Base-by-base conservation (phyloP, 2,113 vertebrate genomes). In the Ranitomeya variabilis region DNA sequence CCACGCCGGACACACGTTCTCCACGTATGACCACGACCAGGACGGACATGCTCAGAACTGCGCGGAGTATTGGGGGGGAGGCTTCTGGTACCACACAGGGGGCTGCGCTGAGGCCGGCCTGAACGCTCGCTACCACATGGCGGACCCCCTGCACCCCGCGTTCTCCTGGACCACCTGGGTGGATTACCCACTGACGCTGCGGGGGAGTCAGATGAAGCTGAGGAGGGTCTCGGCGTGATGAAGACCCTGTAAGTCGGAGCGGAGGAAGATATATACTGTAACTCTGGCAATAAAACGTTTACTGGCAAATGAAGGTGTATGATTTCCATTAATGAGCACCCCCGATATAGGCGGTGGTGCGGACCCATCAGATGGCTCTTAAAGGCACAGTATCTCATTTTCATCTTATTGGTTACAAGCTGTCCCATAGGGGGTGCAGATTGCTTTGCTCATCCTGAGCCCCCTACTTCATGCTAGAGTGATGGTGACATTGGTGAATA, bases 171-270 rank as follows among this genome's bases (percentile, higher is more conserved):
- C 14, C 2, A 77, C 55, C 2, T 62, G 69, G 71, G 69, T 64
- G 19, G 87, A 83, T 2, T 84, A 37, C 37, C 80, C 80, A 16
- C 7, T 55, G 23, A 26, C 45, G 23, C 87, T 88, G 10, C 60
- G 11, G 45, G 69, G 55, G 9, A 88, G 87, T 45, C 69, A 88
- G 80, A 83, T 88, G 87, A 88, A 82, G 81, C 78, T 84, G 71
- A 54, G 87, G 51, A 88, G 81, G 45, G 13, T 83, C 55, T 14
- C 7, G 52, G 9, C 3, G 1, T 55, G 76, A 79, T 12, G 12
- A 6, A 26, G 9, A 21, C 11, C 6, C 37, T 4, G 4, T 71
- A n/a, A 12, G n/a, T 5, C n/a, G 67, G 67, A 26, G 67, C 23
- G 67, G 16, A 5, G 37, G 37, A 7, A 4, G 7, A 1, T 80